phyloP scores from a whole-genome alignment of 2,888 invertebrate genomes.

The Boloria euphrosyne region DNA sequence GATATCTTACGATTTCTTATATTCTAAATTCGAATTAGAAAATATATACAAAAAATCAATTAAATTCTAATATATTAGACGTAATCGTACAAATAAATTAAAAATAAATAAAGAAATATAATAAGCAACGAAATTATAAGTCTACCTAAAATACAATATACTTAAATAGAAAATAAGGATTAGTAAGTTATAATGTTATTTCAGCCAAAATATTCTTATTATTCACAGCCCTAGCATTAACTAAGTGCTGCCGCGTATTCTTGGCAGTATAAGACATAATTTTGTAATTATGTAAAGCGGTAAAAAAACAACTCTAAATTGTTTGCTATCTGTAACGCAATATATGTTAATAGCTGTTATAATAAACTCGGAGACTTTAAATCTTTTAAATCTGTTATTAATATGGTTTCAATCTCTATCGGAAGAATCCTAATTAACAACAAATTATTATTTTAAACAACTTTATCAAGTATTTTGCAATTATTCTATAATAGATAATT shows the following conservation, averaged over 20 bases:
- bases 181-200: neutral
- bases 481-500: too few species aligned
- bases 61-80: too few species aligned
- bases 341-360: slow-evolving; percentile 73
- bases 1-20: too few species aligned
- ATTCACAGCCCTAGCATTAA: slow-evolving; percentile 29
- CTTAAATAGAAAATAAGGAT: neutral
- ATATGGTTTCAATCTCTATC: slow-evolving; percentile 56
- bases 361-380: slow-evolving; percentile 70
- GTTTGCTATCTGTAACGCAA: slow-evolving; percentile 76
- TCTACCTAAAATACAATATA: neutral
- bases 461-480: too few species aligned
- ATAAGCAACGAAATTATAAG: too few species aligned
- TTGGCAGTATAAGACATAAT: slow-evolving; percentile 73
- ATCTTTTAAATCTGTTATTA: slow-evolving; percentile 57
- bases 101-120: too few species aligned
- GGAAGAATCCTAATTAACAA: slow-evolving; percentile 62
- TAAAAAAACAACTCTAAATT: slow-evolving; percentile 70
- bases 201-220: neutral
- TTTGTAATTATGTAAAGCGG: slow-evolving; percentile 79
- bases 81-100: too few species aligned
- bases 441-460: too few species aligned
- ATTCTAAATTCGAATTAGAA: too few species aligned
- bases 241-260: slow-evolving; percentile 44
- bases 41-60: too few species aligned